phyloP scores from a whole-genome alignment of 2,113 vertebrate species.

The Triplophysa dalaica region DNA sequence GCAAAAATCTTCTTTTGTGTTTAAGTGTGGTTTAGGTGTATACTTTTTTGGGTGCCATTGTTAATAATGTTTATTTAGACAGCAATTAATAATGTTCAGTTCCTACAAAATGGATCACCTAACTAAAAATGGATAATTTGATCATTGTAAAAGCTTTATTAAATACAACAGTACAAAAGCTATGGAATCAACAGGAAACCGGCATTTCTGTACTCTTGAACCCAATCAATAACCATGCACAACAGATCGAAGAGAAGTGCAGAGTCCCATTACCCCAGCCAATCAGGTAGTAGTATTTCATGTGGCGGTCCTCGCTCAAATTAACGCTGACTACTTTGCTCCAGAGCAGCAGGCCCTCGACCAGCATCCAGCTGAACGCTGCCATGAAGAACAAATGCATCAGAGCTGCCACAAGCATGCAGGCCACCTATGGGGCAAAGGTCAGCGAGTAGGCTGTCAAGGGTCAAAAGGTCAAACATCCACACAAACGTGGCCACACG shows the following conservation, averaged over 20 bases:
- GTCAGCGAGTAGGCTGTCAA: conserved; percentile 35
- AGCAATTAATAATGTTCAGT: no score
- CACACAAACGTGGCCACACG: conserved; percentile 8
- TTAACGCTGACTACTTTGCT: conserved; percentile 82
- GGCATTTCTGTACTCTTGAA: conserved; percentile 18
- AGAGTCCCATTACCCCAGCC: conserved; percentile 73
- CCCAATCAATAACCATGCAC: not conserved
- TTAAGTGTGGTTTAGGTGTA: no score
- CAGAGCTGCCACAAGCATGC: conserved; percentile 76
- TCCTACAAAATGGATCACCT: no score
- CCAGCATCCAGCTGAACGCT: conserved; percentile 81
- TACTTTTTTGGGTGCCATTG: no score
- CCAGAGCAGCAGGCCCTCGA: conserved; percentile 83
- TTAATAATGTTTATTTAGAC: no score
- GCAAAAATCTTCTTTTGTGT: no score
- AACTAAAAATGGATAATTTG: no score
- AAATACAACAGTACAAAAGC: not conserved
- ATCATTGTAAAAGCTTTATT: not conserved
- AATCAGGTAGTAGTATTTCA: conserved; percentile 83
- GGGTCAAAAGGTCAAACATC: conserved; percentile 33
- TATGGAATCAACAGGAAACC: not conserved
- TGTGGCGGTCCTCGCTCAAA: conserved; percentile 76
- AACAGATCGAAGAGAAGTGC: not conserved
- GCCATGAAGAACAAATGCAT: conserved; percentile 83
- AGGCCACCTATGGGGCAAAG: conserved; percentile 72